Evolutionary conservation across 2,113 vertebrate genomes (phyloP), one percentile per base, ranked within the genome.

Genomic region (Natator depressus): DNA sequence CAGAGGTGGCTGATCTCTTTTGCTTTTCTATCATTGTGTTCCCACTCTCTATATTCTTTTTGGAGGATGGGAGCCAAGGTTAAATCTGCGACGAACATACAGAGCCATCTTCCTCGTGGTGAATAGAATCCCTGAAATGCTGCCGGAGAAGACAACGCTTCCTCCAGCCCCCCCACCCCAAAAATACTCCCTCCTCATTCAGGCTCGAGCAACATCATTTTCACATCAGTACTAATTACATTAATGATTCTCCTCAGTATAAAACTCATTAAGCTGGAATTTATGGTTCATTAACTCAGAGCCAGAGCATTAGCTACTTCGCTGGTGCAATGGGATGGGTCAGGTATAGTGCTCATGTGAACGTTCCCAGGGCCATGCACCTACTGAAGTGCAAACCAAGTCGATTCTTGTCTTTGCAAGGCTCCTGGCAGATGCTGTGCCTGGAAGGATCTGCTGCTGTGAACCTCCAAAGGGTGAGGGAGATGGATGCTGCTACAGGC

Each of bases 171-270:
- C 89, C 79, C 84, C 85, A 46, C 54, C 75, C 62, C 80, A 29
- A 13, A 59, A 59, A 57, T 12, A 80, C 72, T 89, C 16, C 29
- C 47, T 89, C 19, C 0, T 42, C 81, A 91, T 89, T 91, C 89
- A 22, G 89, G 88, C 90, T 96, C 1, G 0, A 94, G 94, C 12
- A 93, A 87, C 95, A 93, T 97, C 91, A 94, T 96, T 98, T 98
- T 97, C 94, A 55, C 97, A 97, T 97, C 96, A 88, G 19, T 50
- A 3, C 89, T 97, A 98, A 97, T 97, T 97, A 97, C 91, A 97
- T 98, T 98, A 98, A 98, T 97, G 96, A 97, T 96, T 97, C 95
- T 97, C 95, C 91, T 96, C 96, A 95, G 93, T 95, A 93, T 89
- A 96, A 97, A 97, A 95, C 96, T 97, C 97, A 97, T 97, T 97